A percentile compares a stretch with the other conserved stretches of the same genome.
Conservation (phyloP, 2,113 vertebrate genomes). For the Notechis scutatus region DNA sequence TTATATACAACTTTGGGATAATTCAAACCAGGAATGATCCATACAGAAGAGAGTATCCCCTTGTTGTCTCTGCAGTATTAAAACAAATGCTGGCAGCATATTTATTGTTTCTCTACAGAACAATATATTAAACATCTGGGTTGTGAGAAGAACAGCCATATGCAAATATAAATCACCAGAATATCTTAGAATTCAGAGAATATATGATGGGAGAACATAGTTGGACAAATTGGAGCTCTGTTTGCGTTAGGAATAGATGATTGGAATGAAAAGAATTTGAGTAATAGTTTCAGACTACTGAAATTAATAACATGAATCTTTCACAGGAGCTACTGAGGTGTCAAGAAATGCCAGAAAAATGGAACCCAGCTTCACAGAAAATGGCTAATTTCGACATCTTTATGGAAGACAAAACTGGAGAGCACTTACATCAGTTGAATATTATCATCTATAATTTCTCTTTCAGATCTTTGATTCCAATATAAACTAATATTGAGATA, state of each 20-base stretch:
- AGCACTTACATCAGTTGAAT: not conserved
- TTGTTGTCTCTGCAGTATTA: not conserved
- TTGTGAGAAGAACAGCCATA: not conserved
- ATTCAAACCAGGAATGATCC: not conserved
- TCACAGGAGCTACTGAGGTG: not conserved
- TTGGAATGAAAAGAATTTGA: not conserved
- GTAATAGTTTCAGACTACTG: not conserved
- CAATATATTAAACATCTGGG: not conserved
- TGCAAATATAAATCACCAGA: not conserved
- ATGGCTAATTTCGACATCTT: not conserved
- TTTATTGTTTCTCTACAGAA: not conserved
- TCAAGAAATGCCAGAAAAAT: not conserved
- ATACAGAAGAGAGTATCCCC: not conserved
- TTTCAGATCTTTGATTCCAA: accelerated
- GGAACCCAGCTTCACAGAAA: not conserved
- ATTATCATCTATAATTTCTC: not conserved
- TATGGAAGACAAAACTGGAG: not conserved
- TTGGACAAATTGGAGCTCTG: not conserved
- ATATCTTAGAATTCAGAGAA: not conserved
- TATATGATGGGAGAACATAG: not conserved
- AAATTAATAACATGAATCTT: not conserved
- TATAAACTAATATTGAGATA: not conserved
- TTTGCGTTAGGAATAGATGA: not conserved
- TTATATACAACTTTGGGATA: not conserved
- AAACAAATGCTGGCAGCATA: not conserved